These are phyloP conservation scores for Lonchura striata DNA, from an alignment of 2,113 vertebrate species.

Conservation along the genomic window DNA sequence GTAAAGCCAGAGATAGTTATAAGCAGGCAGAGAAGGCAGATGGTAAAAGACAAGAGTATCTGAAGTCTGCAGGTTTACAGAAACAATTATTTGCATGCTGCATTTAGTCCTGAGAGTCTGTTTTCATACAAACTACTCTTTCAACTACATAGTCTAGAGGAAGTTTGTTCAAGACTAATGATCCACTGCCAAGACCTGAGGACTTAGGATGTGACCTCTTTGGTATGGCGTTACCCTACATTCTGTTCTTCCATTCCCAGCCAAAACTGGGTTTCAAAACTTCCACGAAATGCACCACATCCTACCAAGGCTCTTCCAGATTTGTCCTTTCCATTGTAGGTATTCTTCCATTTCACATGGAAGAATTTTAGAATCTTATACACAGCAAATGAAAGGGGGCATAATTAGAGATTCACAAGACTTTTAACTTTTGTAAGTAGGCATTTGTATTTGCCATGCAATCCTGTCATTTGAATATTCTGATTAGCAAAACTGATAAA, in stretches of 20 bases:
- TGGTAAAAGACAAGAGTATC: background rate
- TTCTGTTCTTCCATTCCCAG: background rate
- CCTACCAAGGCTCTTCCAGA: background rate
- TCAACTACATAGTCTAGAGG: background rate
- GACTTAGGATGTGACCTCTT: background rate
- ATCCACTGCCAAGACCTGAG: background rate
- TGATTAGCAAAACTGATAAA: background rate
- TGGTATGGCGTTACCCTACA: background rate
- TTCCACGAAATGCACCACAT: background rate
- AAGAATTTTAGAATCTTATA: background rate
- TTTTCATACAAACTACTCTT: background rate
- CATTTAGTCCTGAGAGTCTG: background rate
- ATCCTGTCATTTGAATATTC: background rate
- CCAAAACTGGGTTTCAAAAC: background rate
- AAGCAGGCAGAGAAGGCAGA: background rate
- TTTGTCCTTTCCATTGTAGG: background rate
- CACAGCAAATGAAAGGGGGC: accelerated
- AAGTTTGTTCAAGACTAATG: background rate
- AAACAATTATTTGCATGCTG: background rate
- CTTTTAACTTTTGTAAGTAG: background rate
- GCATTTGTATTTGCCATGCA: background rate
- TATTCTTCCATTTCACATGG: background rate
- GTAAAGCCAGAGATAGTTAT: background rate
- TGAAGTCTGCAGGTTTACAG: background rate
- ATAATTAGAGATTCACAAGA: background rate